Conservation (phyloP, 2,888 invertebrate species). For the Auanema sp. region DNA sequence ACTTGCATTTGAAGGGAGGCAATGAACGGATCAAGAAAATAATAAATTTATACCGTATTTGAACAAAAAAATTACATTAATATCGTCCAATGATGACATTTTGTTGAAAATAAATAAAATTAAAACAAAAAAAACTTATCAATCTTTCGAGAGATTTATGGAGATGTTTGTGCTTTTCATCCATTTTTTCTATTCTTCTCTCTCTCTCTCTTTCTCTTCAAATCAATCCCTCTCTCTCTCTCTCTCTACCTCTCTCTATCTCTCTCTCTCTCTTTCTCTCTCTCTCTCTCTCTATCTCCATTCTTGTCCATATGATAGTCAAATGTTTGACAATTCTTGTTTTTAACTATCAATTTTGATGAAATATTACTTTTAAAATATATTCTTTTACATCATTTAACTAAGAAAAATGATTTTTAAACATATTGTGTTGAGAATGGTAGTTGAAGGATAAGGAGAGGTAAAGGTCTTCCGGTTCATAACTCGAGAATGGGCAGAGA, state of each 20-base stretch:
- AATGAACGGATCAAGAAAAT: constrained; percentile 1
- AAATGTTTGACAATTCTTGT: neutral
- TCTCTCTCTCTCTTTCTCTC: constrained; percentile 10
- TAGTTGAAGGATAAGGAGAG: too few relatives aligned
- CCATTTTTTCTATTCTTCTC: neutral
- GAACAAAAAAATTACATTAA: neutral
- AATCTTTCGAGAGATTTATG: constrained; percentile 2
- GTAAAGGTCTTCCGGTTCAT: too few relatives aligned
- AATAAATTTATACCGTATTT: neutral
- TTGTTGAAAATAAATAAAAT: neutral
- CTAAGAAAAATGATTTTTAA: too few relatives aligned
- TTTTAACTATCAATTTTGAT: neutral
- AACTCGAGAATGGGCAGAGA: too few relatives aligned
- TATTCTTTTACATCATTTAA: constrained; percentile 1
- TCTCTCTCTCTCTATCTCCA: constrained; percentile 2
- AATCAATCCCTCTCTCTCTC: constrained; percentile 1
- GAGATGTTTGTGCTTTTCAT: constrained; percentile 1
- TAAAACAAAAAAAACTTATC: neutral
- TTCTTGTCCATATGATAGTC: neutral
- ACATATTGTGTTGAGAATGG: too few relatives aligned
- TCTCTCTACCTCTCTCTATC: constrained; percentile 12
- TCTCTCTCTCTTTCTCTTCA: neutral
- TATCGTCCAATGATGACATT: neutral
- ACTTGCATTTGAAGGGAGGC: neutral
- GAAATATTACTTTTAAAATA: neutral